Conservation (phyloP, 2,113 vertebrate genomes). For the Siniperca knerii region DNA sequence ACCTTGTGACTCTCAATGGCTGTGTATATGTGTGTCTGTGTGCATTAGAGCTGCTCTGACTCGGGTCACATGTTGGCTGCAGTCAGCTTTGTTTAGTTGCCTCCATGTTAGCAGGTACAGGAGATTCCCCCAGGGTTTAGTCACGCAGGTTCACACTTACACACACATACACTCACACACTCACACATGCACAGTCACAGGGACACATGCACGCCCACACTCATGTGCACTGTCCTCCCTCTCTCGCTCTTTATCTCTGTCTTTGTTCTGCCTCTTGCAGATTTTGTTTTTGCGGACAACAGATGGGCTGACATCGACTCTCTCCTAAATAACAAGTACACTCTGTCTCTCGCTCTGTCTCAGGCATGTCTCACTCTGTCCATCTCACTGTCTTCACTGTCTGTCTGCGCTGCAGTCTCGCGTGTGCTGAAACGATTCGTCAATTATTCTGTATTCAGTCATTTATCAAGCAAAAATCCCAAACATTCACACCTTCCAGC, state of each 20-base stretch:
- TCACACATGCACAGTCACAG: slow-evolving; percentile 2
- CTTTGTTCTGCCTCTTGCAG: slow-evolving; percentile 63
- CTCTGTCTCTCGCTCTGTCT: slow-evolving; percentile 46
- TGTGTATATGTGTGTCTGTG: background rate
- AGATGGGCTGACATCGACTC: slow-evolving; percentile 75
- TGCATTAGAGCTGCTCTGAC: slow-evolving; percentile 24
- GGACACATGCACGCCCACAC: slow-evolving; percentile 52
- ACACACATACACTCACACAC: background rate
- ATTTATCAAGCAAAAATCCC: slow-evolving; percentile 22
- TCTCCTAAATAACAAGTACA: slow-evolving; percentile 67
- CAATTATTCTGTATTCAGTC: slow-evolving; percentile 16
- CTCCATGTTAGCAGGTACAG: slow-evolving; percentile 74
- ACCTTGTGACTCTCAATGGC: slow-evolving; percentile 21
- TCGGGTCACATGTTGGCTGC: slow-evolving; percentile 51
- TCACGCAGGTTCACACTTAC: slow-evolving; percentile 24
- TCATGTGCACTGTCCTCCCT: slow-evolving; percentile 46
- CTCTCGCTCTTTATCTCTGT: slow-evolving; percentile 11
- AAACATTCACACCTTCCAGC: slow-evolving; percentile 3
- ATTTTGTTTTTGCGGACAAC: slow-evolving; percentile 68
- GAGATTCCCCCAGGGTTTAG: slow-evolving; percentile 42
- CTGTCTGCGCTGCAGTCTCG: slow-evolving; percentile 21
- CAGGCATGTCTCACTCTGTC: slow-evolving; percentile 45
- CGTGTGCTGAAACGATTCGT: slow-evolving; percentile 24
- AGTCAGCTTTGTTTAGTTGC: slow-evolving; percentile 65
- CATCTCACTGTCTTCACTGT: slow-evolving; percentile 33